Base-by-base conservation (phyloP, 1,140 invertebrate genomes). In the Lepidotrigona ventralis region DNA sequence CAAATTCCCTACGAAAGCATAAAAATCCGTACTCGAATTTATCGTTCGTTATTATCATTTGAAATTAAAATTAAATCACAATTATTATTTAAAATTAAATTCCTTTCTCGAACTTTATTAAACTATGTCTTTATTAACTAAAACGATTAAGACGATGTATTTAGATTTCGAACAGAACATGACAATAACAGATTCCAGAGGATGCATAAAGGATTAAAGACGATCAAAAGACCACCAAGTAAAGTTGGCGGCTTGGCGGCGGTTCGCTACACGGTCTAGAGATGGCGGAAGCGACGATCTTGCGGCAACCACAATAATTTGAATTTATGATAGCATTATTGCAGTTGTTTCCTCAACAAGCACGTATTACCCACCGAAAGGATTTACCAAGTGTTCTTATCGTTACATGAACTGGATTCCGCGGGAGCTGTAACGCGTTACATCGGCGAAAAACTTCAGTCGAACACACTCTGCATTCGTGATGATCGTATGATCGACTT, bases 311-410 rank as follows among this genome's bases (percentile, higher is more conserved):
- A 33, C 76, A 72, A 72, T 83, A 83, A 83, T 83, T 83, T 68
- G 82, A 83, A 79, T 83, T 83, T 83, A 83, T 26, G 82, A 79
- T 79, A 72, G 70, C 82, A 68, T 79, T 79, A 73, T 79, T 83
- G 82, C 82, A 33, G 76, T 83, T 83, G 77, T 79, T 83, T 66
- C 76, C 82, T 79, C 76, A 26, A 79, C 68, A 51, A 79, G 51
- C 82, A 79, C 76, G 77, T 73, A 79, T n/a, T 51, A 56, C n/a
- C 76, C 51, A 33, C 58, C 66, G 63, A 83, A 68, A 79, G 82
- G 82, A 83, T 83, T 79, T 83, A 83, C 64, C 76, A 71, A 83
- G 77, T 64, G 82, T 66, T 79, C 29, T 33, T 71, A 66, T 64
- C 69, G 68, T 83, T 72, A 56, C 19, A 72, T 29, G 58, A 66